A percentile compares a stretch with the other conserved stretches of the same genome.
These are phyloP conservation scores for Callopanchax toddi DNA, from an alignment of 2,113 vertebrate species.

Conservation along the genomic window DNA sequence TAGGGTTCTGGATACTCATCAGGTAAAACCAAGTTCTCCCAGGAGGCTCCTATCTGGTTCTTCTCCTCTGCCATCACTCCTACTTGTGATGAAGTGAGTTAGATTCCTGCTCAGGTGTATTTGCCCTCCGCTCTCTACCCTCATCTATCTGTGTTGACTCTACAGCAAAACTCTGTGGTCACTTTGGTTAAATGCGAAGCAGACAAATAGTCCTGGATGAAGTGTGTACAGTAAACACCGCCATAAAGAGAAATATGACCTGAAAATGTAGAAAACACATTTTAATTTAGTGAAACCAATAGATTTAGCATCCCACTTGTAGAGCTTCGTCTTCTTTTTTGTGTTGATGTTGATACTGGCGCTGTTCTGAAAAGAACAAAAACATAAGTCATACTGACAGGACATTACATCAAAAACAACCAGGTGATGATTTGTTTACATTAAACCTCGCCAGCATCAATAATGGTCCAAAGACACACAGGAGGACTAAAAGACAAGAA, in stretches of 20 bases:
- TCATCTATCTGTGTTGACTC: conserved; percentile 48
- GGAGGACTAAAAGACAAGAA: background rate
- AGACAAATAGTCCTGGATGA: conserved; percentile 21
- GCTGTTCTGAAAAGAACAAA: conserved; percentile 7
- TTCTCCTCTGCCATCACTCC: conserved; percentile 39
- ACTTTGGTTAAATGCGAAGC: conserved; percentile 42
- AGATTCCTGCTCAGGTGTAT: conserved; percentile 19
- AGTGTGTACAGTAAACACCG: conserved; percentile 49
- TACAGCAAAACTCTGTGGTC: conserved; percentile 38
- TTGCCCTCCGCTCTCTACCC: conserved; percentile 16
- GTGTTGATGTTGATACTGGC: conserved; percentile 41
- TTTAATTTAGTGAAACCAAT: too few relatives aligned
- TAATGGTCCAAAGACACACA: background rate
- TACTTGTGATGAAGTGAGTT: conserved; percentile 8
- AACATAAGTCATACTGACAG: conserved; percentile 9
- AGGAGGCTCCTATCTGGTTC: conserved; percentile 8
- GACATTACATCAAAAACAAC: conserved; percentile 48
- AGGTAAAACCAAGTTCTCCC: conserved; percentile 13
- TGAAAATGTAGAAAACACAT: conserved; percentile 1
- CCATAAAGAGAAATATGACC: background rate
- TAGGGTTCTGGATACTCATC: conserved; percentile 25
- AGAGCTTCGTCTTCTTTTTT: conserved; percentile 15
- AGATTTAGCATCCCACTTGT: too few relatives aligned
- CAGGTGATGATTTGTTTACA: conserved; percentile 40
- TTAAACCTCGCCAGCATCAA: conserved; percentile 43